Evolutionary conservation across 1,140 invertebrate genomes (phyloP).

Genomic region (Ephestia elutella): DNA sequence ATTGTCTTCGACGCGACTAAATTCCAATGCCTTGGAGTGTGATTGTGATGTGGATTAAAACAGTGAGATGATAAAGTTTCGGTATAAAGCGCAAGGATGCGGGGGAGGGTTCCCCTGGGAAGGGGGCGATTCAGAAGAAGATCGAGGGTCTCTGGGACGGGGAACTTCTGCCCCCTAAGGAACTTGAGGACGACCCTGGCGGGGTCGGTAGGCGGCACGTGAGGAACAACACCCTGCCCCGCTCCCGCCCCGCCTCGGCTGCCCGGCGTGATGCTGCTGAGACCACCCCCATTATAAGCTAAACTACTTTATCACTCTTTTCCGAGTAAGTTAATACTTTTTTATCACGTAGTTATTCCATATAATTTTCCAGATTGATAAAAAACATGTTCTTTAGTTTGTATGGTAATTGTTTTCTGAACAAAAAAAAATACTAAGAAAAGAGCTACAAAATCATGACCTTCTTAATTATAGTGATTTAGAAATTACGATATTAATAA

Average conservation of each 20-base stretch:
- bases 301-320: constrained; percentile 49
- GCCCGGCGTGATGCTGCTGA: constrained; percentile 38
- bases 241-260: constrained; percentile 50
- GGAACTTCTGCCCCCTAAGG: constrained; percentile 61
- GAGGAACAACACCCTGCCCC: constrained; percentile 65
- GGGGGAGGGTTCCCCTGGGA: constrained; percentile 41
- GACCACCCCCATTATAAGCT: constrained; percentile 30
- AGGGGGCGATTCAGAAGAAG: constrained; percentile 64
- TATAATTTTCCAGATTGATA: too few relatives aligned
- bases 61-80: constrained; percentile 77
- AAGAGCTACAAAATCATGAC: too few relatives aligned
- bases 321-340: constrained; percentile 57
- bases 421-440: too few relatives aligned
- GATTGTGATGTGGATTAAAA: constrained; percentile 53
- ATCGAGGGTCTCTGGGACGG: constrained; percentile 58
- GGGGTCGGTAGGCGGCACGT: constrained; percentile 45
- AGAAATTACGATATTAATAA: too few relatives aligned
- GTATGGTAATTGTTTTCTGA: too few relatives aligned
- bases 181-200: constrained; percentile 36
- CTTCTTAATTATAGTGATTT: too few relatives aligned
- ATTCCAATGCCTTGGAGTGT: constrained; percentile 24
- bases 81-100: constrained; percentile 77
- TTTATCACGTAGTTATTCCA: not conserved
- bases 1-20: constrained; percentile 52
- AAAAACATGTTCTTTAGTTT: too few relatives aligned